These are phyloP conservation scores for Nesoenas mayeri DNA, from an alignment of 2,113 vertebrate genomes.

Conservation along the genomic window DNA sequence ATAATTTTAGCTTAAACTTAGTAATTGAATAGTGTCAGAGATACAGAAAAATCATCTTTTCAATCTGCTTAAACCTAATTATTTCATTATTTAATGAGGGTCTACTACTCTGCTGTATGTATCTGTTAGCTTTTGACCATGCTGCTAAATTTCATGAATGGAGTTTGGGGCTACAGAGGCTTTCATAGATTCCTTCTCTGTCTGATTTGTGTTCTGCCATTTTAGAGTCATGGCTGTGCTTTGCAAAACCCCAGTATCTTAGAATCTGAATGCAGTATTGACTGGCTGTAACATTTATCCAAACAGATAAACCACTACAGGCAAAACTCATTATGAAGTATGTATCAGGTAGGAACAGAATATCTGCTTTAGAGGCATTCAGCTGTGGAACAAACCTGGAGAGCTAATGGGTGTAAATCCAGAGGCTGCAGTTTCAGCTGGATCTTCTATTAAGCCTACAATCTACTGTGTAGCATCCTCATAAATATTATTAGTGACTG, in stretches of 20 bases:
- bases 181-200: accelerated
- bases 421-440: neutral
- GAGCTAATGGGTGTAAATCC: neutral
- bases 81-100: neutral
- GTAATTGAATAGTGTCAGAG: neutral
- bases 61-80: neutral
- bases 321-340: neutral
- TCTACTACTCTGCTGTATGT: accelerated
- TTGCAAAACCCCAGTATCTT: neutral
- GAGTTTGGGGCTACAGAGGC: neutral
- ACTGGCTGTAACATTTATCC: neutral
- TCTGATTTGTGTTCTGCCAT: neutral
- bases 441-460: neutral
- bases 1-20: neutral
- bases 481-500: neutral
- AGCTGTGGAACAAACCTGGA: neutral
- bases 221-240: neutral
- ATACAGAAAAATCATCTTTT: neutral
- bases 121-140: neutral
- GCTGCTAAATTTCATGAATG: neutral
- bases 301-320: neutral
- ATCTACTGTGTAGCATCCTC: neutral
- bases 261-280: neutral
- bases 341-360: neutral
- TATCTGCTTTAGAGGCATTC: neutral